phyloP scores from a whole-genome alignment of 2,888 invertebrate genomes.

The Homarus gammarus region DNA sequence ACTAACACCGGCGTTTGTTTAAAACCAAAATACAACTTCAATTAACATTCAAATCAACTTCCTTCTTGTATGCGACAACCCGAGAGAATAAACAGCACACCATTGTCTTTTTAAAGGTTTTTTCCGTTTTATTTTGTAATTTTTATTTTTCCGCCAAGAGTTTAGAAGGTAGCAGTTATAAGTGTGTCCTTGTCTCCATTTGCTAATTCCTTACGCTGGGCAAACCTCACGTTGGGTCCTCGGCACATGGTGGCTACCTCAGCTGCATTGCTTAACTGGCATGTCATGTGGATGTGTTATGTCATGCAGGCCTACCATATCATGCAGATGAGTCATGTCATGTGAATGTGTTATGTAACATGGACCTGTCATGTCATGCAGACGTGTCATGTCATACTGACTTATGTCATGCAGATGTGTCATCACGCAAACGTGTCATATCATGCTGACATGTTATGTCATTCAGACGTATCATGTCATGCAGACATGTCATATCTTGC shows the following conservation, averaged over 20 bases:
- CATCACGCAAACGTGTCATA: too few relatives aligned
- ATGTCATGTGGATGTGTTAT: too few relatives aligned
- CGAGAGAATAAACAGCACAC: constrained; percentile 28
- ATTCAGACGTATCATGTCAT: too few relatives aligned
- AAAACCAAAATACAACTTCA: constrained; percentile 15
- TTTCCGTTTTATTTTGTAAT: constrained; percentile 19
- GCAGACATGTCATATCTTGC: too few relatives aligned
- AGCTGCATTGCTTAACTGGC: neutral
- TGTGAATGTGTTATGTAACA: too few relatives aligned
- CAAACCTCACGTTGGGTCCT: neutral
- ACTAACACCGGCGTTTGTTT: constrained; percentile 47
- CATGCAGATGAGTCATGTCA: too few relatives aligned
- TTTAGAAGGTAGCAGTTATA: neutral
- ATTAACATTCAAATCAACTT: constrained; percentile 48
- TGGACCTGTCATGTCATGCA: too few relatives aligned
- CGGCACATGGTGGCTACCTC: neutral
- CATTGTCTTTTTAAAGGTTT: constrained; percentile 18
- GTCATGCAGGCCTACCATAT: too few relatives aligned
- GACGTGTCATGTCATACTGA: too few relatives aligned
- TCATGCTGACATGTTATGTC: too few relatives aligned
- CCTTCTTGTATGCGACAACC: constrained; percentile 25
- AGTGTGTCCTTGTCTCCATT: neutral
- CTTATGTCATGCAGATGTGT: too few relatives aligned
- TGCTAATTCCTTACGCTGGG: neutral
- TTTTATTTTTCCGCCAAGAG: neutral